phyloP scores from a whole-genome alignment of 2,797 vertebrate genomes.

The Anguilla obscura region DNA sequence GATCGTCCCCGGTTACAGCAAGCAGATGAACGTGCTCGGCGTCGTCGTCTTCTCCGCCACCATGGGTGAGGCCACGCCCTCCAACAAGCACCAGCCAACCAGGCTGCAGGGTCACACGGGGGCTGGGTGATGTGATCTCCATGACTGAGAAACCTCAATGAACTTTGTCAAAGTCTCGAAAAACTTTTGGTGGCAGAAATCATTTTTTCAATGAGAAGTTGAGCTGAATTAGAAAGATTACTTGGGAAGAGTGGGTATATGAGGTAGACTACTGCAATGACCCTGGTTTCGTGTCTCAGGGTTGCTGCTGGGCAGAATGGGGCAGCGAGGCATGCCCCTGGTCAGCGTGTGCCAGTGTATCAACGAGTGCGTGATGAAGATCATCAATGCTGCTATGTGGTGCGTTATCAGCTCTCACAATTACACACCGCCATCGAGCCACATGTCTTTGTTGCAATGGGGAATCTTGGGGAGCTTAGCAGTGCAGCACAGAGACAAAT shows the following conservation, averaged over 20 bases:
- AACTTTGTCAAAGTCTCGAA: no score
- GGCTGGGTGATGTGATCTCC: neutral
- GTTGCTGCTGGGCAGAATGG: constrained; percentile 85
- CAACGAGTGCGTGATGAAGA: constrained; percentile 90
- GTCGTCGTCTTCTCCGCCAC: constrained; percentile 89
- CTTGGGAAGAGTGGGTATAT: neutral
- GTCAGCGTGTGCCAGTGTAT: constrained; percentile 87
- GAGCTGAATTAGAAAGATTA: neutral
- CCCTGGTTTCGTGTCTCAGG: constrained; percentile 59
- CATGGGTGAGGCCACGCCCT: constrained; percentile 70
- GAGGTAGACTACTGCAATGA: neutral
- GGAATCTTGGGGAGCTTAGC: no score
- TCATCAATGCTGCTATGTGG: constrained; percentile 86
- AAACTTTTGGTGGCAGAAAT: no score
- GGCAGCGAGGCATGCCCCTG: constrained; percentile 78
- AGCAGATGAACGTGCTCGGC: constrained; percentile 87
- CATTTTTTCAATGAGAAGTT: no score
- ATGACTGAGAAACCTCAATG: neutral
- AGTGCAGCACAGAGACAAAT: no score
- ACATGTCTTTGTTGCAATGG: no score
- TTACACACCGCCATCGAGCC: neutral
- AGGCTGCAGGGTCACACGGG: neutral
- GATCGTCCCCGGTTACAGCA: constrained; percentile 79
- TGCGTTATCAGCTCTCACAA: constrained; percentile 47
- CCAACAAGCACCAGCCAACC: neutral